These are phyloP conservation scores for Pomatostomus ruficeps DNA, from an alignment of 2,113 vertebrate genomes.

Conservation along the genomic window DNA sequence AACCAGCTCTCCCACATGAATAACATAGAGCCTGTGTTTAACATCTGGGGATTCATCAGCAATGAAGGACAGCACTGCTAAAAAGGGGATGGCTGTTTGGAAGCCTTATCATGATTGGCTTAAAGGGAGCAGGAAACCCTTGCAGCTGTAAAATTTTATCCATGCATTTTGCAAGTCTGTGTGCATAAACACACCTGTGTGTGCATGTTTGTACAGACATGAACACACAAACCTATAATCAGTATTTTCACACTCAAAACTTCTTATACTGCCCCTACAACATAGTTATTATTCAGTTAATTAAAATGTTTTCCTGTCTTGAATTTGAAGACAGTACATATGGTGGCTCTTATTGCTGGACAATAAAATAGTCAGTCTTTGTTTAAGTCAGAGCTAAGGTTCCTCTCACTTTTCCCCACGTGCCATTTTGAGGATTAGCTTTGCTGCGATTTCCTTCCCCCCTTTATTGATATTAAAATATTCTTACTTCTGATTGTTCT, in stretches of 20 bases:
- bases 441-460: background rate
- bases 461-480: background rate
- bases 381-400: background rate
- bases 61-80: background rate
- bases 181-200: background rate
- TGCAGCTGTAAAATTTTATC: background rate
- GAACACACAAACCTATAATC: background rate
- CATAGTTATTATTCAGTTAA: background rate
- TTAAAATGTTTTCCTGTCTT: background rate
- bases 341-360: background rate
- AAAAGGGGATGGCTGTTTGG: background rate
- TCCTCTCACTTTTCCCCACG: background rate
- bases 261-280: background rate
- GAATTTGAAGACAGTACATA: background rate
- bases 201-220: background rate
- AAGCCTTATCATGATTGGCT: background rate
- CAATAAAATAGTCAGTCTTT: background rate
- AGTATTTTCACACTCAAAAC: background rate
- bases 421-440: background rate
- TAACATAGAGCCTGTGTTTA: background rate
- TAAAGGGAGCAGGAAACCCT: background rate
- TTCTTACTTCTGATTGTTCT: background rate
- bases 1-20: background rate
- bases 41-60: background rate
- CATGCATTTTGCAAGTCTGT: background rate